Base-by-base conservation (phyloP, 2,113 vertebrate genomes). In the Planiliza haematocheilus region DNA sequence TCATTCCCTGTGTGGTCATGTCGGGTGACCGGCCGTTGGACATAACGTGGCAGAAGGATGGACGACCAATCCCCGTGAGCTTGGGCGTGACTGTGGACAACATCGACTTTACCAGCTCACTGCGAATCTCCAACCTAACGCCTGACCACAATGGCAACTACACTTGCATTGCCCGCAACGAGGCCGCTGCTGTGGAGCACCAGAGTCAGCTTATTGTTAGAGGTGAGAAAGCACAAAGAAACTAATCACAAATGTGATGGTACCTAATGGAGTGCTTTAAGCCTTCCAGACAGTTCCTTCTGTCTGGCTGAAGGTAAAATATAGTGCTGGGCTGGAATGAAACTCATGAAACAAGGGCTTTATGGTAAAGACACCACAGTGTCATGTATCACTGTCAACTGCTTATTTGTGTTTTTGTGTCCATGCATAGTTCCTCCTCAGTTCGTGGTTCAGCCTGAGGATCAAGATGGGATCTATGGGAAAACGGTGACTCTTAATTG, bases 31-130 rank as follows among this genome's bases (percentile, higher is more conserved):
- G 97, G 53, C 98, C 98, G 2, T 95, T 99, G 91, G 96, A 96
- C 62, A 99, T 99, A 88, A 99, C 97, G n/a, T 99, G 98, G 98
- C 98, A 99, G 91, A 99, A 99, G 82, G 98, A 99, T 0, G 95
- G 98, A 1, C 93, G 96, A 43, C 96, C 97, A 0, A 99, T 99
- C 74, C 97, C 97, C 0, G 92, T 91, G 34, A 99, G 96, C 91
- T 94, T 99, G 0, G 97, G 97, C 0, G 97, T 99, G 41, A 99
- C 97, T 1, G 98, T 99, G 42, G 98, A 99, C 92, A 99, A 98
- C 91, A 99, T 98, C 0, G 97, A 99, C 88, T 99, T 99, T 89
- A 99, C 97, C 77, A 99, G 98, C 92, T 99, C 97, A 4, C 76
- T 99, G 58, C 90, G 97, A 77, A 99, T 99, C 83, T 97, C 96